Percentiles rank a stretch among this genome's conserved stretches.
Conservation (phyloP, 2,888 invertebrate genomes). For the Drosophila siamana region DNA sequence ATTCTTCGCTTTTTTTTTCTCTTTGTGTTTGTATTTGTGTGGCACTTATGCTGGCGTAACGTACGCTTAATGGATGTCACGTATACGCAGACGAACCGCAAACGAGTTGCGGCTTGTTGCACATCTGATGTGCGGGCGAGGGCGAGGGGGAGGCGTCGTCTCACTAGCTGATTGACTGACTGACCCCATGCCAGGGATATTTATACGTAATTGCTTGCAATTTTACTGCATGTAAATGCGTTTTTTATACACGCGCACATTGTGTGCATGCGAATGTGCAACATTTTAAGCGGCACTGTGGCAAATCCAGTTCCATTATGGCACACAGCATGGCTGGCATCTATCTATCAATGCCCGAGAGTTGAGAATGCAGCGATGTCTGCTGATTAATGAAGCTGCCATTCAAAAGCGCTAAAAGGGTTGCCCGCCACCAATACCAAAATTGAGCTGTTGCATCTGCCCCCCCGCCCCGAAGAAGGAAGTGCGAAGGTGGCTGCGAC, state of each 20-base stretch:
- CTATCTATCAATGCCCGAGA: conserved; percentile 25
- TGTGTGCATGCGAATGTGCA: background rate
- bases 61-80: conserved; percentile 55
- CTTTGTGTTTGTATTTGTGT: too few species aligned
- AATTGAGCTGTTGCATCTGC: conserved; percentile 74
- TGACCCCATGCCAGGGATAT: conserved; percentile 39
- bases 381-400: conserved; percentile 79
- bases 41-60: conserved; percentile 12
- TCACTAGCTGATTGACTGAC: conserved; percentile 34
- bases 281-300: conserved; percentile 1
- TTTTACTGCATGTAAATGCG: conserved; percentile 55
- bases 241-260: background rate
- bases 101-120: conserved; percentile 55
- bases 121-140: conserved; percentile 11
- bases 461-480: conserved; percentile 12
- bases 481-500: background rate
- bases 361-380: conserved; percentile 41
- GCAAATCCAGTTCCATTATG: conserved; percentile 17
- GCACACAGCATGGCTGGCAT: conserved; percentile 4
- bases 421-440: conserved; percentile 52
- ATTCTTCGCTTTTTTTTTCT: background rate
- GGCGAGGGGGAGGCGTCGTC: too few species aligned
- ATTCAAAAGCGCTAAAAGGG: conserved; percentile 62
- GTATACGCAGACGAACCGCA: conserved; percentile 45
- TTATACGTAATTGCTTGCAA: conserved; percentile 74